These are phyloP conservation scores for Drosophila rufa DNA, from an alignment of 1,140 invertebrate genomes.

Conservation along the genomic window DNA sequence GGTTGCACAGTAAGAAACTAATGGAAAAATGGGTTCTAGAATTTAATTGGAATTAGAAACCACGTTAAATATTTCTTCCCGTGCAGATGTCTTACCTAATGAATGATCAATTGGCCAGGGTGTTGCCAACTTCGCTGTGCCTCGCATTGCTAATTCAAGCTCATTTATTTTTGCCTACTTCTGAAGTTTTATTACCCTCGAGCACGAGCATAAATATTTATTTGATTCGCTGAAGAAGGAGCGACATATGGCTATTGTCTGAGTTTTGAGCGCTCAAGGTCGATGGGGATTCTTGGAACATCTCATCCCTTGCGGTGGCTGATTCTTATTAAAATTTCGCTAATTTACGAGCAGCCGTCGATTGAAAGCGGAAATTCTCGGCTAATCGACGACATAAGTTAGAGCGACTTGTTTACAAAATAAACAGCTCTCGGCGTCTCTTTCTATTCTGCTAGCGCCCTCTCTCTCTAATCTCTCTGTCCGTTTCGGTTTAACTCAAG, in stretches of 20 bases:
- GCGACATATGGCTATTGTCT: slow-evolving; percentile 32
- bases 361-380: slow-evolving; percentile 68
- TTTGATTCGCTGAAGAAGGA: slow-evolving; percentile 33
- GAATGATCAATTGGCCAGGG: slow-evolving; percentile 38
- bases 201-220: slow-evolving; percentile 62
- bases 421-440: slow-evolving; percentile 13
- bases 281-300: slow-evolving; percentile 57
- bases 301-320: slow-evolving; percentile 43
- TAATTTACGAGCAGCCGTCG: slow-evolving; percentile 60
- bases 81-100: slow-evolving; percentile 17
- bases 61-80: slow-evolving; percentile 2
- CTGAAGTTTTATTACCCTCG: slow-evolving; percentile 33
- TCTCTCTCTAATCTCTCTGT: slow-evolving; percentile 23
- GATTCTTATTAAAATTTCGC: slow-evolving; percentile 62
- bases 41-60: not conserved
- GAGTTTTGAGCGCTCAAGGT: slow-evolving; percentile 47
- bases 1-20: not conserved
- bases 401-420: slow-evolving; percentile 55
- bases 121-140: slow-evolving; percentile 32
- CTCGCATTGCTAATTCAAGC: slow-evolving; percentile 60
- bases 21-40: not conserved
- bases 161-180: slow-evolving; percentile 58
- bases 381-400: slow-evolving; percentile 58
- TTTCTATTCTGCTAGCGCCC: not conserved
- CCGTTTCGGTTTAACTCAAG: slow-evolving; percentile 7